These are phyloP conservation scores for Orthosia cruda DNA, from an alignment of 2,888 invertebrate genomes.

Conservation along the genomic window DNA sequence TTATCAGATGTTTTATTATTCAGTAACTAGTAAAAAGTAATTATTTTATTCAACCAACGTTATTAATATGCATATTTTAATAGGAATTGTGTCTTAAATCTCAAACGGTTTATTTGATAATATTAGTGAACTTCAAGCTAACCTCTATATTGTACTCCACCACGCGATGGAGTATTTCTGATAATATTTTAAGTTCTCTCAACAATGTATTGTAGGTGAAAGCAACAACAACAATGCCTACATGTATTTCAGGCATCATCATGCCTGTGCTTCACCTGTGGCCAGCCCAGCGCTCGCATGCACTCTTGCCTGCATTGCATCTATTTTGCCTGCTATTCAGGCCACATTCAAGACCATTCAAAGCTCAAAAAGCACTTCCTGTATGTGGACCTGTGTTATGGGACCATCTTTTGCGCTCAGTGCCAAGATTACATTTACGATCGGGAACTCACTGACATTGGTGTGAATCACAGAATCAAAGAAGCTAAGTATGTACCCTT, in stretches of 20 bases:
- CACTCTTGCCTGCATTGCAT: conserved; percentile 98
- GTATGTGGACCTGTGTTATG: conserved; percentile 97
- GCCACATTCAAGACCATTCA: conserved; percentile 97
- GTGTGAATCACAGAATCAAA: conserved; percentile 89
- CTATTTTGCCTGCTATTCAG: conserved; percentile 97
- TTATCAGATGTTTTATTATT: neutral
- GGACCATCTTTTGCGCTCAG: conserved; percentile 97
- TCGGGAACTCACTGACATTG: conserved; percentile 92
- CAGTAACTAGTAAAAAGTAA: neutral
- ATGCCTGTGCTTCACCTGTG: conserved; percentile 96
- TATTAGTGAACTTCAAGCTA: conserved; percentile 17
- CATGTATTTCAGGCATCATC: conserved; percentile 93
- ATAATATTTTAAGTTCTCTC: conserved; percentile 16
- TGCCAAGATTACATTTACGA: conserved; percentile 99
- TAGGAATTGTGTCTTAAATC: neutral
- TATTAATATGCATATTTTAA: neutral
- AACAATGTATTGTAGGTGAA: conserved; percentile 36
- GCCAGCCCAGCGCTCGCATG: conserved; percentile 95
- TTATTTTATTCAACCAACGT: neutral
- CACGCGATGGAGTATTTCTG: neutral
- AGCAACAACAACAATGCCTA: conserved; percentile 45
- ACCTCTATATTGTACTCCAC: conserved; percentile 4
- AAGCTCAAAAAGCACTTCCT: conserved; percentile 96
- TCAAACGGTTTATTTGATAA: conserved; percentile 27
- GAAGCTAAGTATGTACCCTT: conserved; percentile 90